Conservation (phyloP, 2,113 vertebrate species). For the Paracanthobrama guichenoti region DNA sequence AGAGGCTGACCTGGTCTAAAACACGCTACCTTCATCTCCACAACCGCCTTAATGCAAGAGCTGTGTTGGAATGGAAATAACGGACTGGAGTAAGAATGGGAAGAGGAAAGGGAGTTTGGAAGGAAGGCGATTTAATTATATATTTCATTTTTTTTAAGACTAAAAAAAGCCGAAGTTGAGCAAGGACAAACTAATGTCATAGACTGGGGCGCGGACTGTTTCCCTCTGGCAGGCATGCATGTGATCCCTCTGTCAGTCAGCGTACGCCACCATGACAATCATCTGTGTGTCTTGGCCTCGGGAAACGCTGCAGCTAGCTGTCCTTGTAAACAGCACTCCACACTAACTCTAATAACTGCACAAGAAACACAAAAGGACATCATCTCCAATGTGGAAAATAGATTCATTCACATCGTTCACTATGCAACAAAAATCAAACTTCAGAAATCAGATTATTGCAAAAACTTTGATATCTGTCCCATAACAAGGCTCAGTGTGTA, state of each 20-base stretch:
- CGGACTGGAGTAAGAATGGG: slow-evolving; percentile 49
- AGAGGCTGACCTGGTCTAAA: slow-evolving; percentile 64
- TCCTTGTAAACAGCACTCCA: slow-evolving; percentile 79
- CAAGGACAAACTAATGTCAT: slow-evolving; percentile 85
- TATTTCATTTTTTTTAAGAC: slow-evolving; percentile 66
- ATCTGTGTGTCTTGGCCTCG: slow-evolving; percentile 72
- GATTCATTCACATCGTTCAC: background rate
- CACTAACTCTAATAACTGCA: slow-evolving; percentile 70
- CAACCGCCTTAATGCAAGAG: slow-evolving; percentile 55
- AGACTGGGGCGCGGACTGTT: slow-evolving; percentile 75
- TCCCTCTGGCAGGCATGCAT: slow-evolving; percentile 77
- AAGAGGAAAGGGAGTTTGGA: slow-evolving; percentile 60
- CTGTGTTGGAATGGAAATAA: slow-evolving; percentile 54
- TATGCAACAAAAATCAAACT: background rate
- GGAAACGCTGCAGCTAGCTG: slow-evolving; percentile 73
- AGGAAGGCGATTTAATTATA: slow-evolving; percentile 58
- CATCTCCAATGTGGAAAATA: slow-evolving; percentile 39
- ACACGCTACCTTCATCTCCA: slow-evolving; percentile 55
- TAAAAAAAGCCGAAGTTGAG: slow-evolving; percentile 73
- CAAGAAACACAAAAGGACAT: slow-evolving; percentile 57
- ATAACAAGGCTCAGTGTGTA: background rate
- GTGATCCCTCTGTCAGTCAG: slow-evolving; percentile 81
- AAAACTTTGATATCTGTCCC: background rate
- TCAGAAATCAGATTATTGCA: background rate
- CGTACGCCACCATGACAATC: slow-evolving; percentile 80